A percentile compares a stretch with the other conserved stretches of the same genome.
Conservation (phyloP, 2,888 invertebrate species). For the Onchidella celtica region DNA sequence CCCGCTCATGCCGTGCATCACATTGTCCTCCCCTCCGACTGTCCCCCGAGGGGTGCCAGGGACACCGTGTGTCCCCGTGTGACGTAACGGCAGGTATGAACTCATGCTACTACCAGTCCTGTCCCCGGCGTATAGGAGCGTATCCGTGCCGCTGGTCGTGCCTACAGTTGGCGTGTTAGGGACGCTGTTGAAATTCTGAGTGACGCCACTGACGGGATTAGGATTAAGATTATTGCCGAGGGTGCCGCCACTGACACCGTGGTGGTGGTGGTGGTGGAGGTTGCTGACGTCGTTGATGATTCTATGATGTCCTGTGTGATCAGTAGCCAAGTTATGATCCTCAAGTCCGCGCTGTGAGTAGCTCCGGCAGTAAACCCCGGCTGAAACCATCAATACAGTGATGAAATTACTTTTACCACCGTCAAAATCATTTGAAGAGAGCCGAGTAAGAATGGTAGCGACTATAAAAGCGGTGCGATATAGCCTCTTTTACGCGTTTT, state of each 20-base stretch:
- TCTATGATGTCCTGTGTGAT: conserved; percentile 27
- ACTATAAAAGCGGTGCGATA: conserved; percentile 46
- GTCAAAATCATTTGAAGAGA: conserved; percentile 54
- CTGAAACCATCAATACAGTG: conserved; percentile 54
- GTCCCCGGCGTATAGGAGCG: conserved; percentile 5
- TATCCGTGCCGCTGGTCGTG: not conserved
- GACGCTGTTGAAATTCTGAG: conserved; percentile 27
- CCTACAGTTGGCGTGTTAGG: not conserved
- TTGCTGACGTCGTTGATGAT: not conserved
- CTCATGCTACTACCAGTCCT: conserved; percentile 62
- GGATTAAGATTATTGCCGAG: conserved; percentile 24
- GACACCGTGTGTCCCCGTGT: conserved; percentile 63
- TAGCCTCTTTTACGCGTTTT: conserved; percentile 39
- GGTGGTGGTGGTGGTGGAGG: conserved; percentile 9
- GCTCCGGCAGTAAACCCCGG: conserved; percentile 42
- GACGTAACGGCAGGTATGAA: conserved; percentile 74
- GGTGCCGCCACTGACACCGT: conserved; percentile 15
- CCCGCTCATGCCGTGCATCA: conserved; percentile 49
- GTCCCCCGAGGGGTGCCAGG: conserved; percentile 22
- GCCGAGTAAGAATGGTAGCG: conserved; percentile 39
- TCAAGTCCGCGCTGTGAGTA: conserved; percentile 32
- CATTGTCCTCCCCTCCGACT: conserved; percentile 53
- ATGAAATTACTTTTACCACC: conserved; percentile 55
- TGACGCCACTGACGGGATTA: conserved; percentile 17
- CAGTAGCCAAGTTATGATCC: conserved; percentile 31